Conservation (phyloP, 2,113 vertebrate species). For the Cathartes aura region DNA sequence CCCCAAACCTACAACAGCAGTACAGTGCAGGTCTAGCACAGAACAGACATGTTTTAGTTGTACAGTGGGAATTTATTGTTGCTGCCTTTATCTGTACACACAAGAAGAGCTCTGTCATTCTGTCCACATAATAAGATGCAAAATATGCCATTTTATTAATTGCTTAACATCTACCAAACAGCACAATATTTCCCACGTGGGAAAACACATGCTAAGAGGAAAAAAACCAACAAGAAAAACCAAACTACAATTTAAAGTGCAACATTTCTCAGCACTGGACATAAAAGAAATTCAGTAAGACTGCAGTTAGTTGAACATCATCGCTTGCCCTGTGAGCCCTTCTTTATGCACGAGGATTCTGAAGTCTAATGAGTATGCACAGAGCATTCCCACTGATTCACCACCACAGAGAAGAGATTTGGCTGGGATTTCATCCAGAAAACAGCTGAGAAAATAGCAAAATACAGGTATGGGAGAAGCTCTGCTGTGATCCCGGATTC, state of each 20-base stretch:
- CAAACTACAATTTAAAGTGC: neutral
- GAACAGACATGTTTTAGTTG: neutral
- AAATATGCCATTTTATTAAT: conserved; percentile 3
- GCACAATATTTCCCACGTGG: neutral
- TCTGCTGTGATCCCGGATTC: neutral
- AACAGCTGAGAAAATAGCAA: conserved; percentile 2
- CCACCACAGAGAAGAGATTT: neutral
- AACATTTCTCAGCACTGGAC: neutral
- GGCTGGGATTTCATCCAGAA: neutral
- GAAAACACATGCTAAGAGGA: neutral
- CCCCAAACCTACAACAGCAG: neutral
- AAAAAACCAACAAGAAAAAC: neutral
- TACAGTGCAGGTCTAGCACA: neutral
- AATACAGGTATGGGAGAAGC: neutral
- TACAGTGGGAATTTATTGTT: neutral
- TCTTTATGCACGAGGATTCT: conserved; percentile 34
- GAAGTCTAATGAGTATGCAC: conserved; percentile 41
- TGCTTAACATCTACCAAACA: neutral
- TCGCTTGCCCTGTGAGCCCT: neutral
- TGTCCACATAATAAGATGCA: neutral
- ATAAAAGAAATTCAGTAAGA: neutral
- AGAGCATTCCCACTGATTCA: conserved; percentile 28
- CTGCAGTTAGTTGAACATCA: neutral
- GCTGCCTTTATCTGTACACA: neutral
- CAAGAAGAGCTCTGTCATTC: conserved; percentile 7